Evolutionary conservation across 2,113 vertebrate genomes (phyloP), one percentile per base, ranked within the genome.

Genomic region (Trematomus loennbergii): DNA sequence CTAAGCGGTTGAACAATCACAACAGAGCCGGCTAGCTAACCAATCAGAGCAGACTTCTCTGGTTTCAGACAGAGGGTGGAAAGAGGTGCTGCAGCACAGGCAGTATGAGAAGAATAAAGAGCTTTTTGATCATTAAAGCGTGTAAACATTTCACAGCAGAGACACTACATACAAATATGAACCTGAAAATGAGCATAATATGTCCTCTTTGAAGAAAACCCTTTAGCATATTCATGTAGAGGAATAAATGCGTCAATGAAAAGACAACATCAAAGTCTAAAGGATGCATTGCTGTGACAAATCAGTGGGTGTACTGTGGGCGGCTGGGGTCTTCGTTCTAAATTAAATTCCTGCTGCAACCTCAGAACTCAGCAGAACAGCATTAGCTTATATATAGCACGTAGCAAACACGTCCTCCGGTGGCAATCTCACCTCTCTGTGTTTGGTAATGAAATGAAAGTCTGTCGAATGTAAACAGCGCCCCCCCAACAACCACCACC

Each of bases 381-480:
- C 67, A 66, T 60, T 43, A 36, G 70, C n/a, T 77, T 61, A 45
- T 64, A 81, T 49, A 46, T 4, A 45, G 16, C 20, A 40, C 58
- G 45, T 6, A 65, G 50, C 67, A 36, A 65, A 59, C 46, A 58
- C 54, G 46, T 40, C 22, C 55, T 78, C 36, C 49, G 62, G 10
- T 16, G 58, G 45, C 62, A 66, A 68, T 61, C 45, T 71, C 45
- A 50, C 29, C 48, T 66, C 53, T 59, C 5, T 68, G 9, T 81
- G 78, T 91, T 85, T 76, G 54, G 49, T 58, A 59, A 79, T 66
- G 15, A 76, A 82, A 85, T 81, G 18, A 84, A 87, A 79, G 55
- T 73, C 55, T 75, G 45, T 57, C 46, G 40, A n/a, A 20, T 66
- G 74, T 79, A 68, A 88, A 85, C 66, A 59, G 18, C 36, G 6